Base-by-base conservation (phyloP, 2,888 invertebrate genomes). In the Idaea biselata region DNA sequence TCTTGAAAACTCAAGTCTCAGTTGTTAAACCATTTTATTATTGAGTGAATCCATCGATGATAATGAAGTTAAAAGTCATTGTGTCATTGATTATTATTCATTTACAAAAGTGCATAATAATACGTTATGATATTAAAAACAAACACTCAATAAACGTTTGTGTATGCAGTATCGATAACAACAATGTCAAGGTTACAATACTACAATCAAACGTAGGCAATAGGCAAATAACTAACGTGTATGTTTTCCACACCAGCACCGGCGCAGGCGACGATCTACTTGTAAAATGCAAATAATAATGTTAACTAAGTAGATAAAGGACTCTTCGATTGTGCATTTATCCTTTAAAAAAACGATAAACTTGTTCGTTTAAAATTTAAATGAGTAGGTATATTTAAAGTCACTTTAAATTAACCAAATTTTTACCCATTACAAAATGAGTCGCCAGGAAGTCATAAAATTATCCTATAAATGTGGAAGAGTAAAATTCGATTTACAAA, bases 181-280 rank as follows among this genome's bases (percentile, higher is more conserved):
- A 65, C 63, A 68, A 70, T 70, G 70, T 70, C 71, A 72, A 70
- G 71, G 71, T 72, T 68, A 71, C 68, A 57, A 63, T 67, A 65
- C 61, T 62, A 65, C 58, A 44, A 44, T 14, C 14, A 44, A 44
- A 44, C 44, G 14, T 44, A 44, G 6, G 44, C 44, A 44, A 2
- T 1, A 14, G 3, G 14, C 14, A 44, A 8, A 14, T 44, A 44
- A 44, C 44, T 14, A 11, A 33, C 33, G 33, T 33, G 33, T 11
- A 33, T 33, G 11, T 14, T 44, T 44, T 44, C 44, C 44, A 44
- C 25, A 25, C 25, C 25, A 5, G 25, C 25, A n/a, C n/a, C n/a
- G 25, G 25, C 25, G 25, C 25, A 1, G 25, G 25, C 25, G 25
- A 25, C 25, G 25, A 25, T 25, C 3, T 44, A 32, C 32, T 32